These are phyloP conservation scores for Aphelocoma californica DNA, from an alignment of 2,797 vertebrate species.

Conservation along the genomic window DNA sequence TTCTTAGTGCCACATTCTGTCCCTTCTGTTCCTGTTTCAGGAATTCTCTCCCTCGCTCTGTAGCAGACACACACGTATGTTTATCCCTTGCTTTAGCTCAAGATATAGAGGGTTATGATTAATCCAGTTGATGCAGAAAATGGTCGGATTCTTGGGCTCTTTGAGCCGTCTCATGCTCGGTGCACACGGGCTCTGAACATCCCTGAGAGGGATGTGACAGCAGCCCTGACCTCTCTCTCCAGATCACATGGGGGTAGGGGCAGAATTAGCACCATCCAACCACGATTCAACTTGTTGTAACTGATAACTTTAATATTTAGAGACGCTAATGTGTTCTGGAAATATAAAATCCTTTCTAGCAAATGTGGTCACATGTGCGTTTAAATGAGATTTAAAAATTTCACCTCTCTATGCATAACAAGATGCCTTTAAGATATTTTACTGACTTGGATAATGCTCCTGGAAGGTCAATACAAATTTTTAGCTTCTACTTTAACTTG, in stretches of 20 bases:
- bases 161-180: constrained; percentile 69
- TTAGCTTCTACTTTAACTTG: constrained; percentile 2
- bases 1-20: not conserved
- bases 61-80: no score
- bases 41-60: not conserved
- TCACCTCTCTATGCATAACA: not conserved
- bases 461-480: constrained; percentile 49
- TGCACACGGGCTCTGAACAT: constrained; percentile 68
- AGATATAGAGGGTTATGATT: constrained; percentile 76
- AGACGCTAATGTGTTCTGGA: constrained; percentile 31
- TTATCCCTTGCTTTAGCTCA: constrained; percentile 48
- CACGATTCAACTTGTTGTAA: constrained; percentile 53
- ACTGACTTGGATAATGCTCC: not conserved
- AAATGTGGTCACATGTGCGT: not conserved
- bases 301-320: constrained; percentile 55
- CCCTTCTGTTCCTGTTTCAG: not conserved
- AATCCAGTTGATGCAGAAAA: constrained; percentile 75
- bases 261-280: constrained; percentile 55
- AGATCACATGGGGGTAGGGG: constrained; percentile 30
- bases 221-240: constrained; percentile 77
- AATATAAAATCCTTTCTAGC: constrained; percentile 55
- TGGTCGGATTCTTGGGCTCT: constrained; percentile 69
- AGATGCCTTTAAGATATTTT: constrained; percentile 38
- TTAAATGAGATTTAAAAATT: constrained; percentile 51
- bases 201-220: constrained; percentile 74